These are phyloP conservation scores for Ooceraea biroi DNA, from an alignment of 1,140 invertebrate species.

Conservation along the genomic window DNA sequence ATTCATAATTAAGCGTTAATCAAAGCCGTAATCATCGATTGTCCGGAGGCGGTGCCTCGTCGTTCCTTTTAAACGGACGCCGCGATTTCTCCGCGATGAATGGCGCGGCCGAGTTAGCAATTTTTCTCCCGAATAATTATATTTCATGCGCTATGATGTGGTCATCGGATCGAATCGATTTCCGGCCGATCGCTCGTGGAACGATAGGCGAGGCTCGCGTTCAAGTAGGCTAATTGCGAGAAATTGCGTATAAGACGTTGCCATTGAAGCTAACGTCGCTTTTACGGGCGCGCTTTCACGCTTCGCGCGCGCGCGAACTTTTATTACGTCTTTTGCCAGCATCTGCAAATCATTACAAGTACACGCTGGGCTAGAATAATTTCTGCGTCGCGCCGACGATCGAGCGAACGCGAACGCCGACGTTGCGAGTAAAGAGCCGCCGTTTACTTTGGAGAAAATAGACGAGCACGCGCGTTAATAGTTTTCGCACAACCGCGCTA, in stretches of 20 bases:
- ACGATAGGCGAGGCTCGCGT: constrained; percentile 40
- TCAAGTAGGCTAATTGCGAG: constrained; percentile 54
- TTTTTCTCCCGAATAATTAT: not conserved
- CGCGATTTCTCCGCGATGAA: constrained; percentile 25
- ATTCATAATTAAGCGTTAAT: constrained; percentile 56
- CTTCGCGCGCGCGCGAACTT: constrained; percentile 18
- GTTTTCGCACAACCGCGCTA: constrained; percentile 8
- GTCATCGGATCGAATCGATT: constrained; percentile 46
- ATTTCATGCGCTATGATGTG: not conserved
- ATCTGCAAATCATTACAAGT: constrained; percentile 56
- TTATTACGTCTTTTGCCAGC: constrained; percentile 48
- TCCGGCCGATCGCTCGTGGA: constrained; percentile 31
- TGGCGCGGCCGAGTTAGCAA: not conserved
- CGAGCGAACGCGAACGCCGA: not conserved
- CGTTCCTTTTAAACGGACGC: not conserved
- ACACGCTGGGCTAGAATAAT: constrained; percentile 21
- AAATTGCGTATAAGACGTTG: constrained; percentile 46
- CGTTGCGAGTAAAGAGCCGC: constrained; percentile 22
- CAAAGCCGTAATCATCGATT: constrained; percentile 29
- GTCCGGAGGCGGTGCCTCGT: constrained; percentile 14
- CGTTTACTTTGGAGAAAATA: constrained; percentile 24
- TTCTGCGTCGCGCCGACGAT: constrained; percentile 23
- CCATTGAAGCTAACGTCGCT: constrained; percentile 9
- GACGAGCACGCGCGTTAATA: constrained; percentile 3
- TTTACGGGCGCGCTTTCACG: constrained; percentile 39